Evolutionary conservation across 2,113 vertebrate species (phyloP), one percentile per base, ranked within the genome.

Genomic region (Sprattus sprattus): DNA sequence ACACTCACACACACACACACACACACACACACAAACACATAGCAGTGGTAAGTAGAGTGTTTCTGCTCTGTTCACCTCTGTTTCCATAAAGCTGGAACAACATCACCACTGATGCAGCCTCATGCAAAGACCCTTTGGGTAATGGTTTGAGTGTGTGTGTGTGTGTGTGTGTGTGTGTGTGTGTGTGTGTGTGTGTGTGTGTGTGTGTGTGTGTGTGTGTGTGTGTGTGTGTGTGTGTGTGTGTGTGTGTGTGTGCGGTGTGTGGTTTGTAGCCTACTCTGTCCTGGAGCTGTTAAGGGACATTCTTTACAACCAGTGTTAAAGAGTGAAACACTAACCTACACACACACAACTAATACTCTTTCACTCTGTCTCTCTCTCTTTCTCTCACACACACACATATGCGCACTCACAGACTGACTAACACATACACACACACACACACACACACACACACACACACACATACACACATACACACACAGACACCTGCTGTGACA

Each of bases 281-380:
- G 39, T 39, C 39, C 39, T 39, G 54, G 18, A 7, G 18, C 5
- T 81, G 75, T 57, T 9, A 57, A 8, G 52, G 52, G 20, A 64
- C 20, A n/a, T 64, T 64, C 57, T 64, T 64, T n/a, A 25, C 52
- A 57, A 16, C 52, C 57, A 64, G 20, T 54, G 52, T 16, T 54
- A 15, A 32, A 22, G 71, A 50, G 39, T 52, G 1, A 10, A 49
- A 16, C 3, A 11, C 49, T 71, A 1, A 83, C 32, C 32, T 4
- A 78, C 80, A 50, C 45, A 28, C 52, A 54, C 52, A 54, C 46
- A 84, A n/a, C 84, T 83, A 81, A 81, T 67, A 80, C 80, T 81
- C 82, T 71, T 85, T 85, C 88, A 57, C 52, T 85, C 49, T 84
- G 86, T 89, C 88, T 86, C 86, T 39, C 39, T 39, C 39, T 39